Evolutionary conservation across 1,140 invertebrate species (phyloP).

Genomic region (Batillaria attramentaria): DNA sequence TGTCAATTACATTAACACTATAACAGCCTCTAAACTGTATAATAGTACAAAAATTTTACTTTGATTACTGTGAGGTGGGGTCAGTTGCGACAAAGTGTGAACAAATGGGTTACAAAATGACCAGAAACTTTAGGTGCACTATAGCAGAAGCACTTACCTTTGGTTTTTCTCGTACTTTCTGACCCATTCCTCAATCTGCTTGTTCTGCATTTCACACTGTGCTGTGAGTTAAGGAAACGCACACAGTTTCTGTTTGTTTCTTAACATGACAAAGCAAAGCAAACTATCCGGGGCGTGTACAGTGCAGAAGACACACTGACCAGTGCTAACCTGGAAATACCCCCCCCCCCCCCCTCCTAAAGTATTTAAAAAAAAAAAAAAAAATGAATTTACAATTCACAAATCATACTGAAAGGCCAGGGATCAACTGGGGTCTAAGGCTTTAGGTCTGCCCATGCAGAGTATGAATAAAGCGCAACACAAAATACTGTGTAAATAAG

Average conservation of each 20-base stretch:
- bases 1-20: no score
- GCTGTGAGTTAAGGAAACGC: conserved; percentile 1
- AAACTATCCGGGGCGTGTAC: not conserved
- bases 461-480: no score
- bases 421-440: no score
- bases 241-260: not conserved
- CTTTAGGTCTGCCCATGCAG: no score
- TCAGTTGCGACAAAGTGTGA: no score
- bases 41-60: no score
- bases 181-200: conserved; percentile 30
- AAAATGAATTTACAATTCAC: not conserved
- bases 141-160: conserved; percentile 15
- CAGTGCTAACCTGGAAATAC: not conserved
- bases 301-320: no score
- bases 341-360: not conserved
- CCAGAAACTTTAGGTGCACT: no score
- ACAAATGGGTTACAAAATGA: not conserved
- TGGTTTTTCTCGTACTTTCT: conserved; percentile 30
- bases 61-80: no score
- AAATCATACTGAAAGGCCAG: not conserved
- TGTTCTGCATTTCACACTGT: conserved; percentile 19
- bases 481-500: no score
- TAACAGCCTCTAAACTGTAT: no score
- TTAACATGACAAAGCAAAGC: not conserved
- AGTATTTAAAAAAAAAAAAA: not conserved